A percentile compares a stretch with the other conserved stretches of the same genome.
These are phyloP conservation scores for Rhincodon typus DNA, from an alignment of 2,797 vertebrate species.

Conservation along the genomic window DNA sequence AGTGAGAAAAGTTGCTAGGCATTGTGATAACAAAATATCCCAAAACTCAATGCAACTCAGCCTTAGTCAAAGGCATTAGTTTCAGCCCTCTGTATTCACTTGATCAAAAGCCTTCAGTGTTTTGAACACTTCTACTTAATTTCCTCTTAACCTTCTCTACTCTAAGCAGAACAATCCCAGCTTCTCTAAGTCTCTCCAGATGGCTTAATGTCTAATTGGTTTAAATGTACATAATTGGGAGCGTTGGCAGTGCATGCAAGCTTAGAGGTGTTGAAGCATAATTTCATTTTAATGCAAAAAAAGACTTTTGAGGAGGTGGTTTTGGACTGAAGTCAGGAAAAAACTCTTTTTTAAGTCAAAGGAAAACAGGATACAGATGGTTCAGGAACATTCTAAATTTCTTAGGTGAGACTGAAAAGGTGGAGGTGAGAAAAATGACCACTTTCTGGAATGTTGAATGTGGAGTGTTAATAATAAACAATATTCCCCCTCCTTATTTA, in stretches of 20 bases:
- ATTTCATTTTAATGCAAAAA: constrained; percentile 14
- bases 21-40: too few species aligned
- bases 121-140: not conserved
- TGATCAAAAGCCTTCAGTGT: not conserved
- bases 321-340: too few species aligned
- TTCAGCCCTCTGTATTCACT: not conserved
- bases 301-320: not conserved
- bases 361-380: not conserved
- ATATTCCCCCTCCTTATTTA: not conserved
- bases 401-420: not conserved
- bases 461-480: not conserved
- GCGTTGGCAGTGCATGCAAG: not conserved
- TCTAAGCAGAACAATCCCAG: not conserved
- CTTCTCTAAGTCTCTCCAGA: not conserved
- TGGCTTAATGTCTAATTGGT: not conserved
- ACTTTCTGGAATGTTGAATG: not conserved
- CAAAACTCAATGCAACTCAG: too few species aligned
- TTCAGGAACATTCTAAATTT: not conserved
- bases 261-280: not conserved
- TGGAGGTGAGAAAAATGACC: not conserved
- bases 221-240: not conserved
- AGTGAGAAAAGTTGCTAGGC: too few species aligned
- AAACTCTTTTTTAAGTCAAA: not conserved
- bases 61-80: too few species aligned
- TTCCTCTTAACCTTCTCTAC: not conserved